Base-by-base conservation (phyloP, 2,888 invertebrate genomes). In the Pristionchus exspectatus region DNA sequence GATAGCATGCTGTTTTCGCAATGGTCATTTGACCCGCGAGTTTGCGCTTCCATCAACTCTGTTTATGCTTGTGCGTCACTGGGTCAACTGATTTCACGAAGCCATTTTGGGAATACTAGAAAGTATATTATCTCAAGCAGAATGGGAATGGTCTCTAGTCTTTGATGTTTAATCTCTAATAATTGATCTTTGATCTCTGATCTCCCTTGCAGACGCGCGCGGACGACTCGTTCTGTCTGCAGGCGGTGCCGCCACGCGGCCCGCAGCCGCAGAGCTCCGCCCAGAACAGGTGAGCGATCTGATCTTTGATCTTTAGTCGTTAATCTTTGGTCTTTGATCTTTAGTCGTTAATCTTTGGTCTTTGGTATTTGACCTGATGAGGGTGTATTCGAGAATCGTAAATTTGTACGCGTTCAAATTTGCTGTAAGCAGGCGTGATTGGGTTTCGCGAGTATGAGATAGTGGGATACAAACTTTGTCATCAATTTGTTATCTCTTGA, bases 221-320 rank as follows among this genome's bases (percentile, higher is more conserved):
- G 21, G 90, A 90, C 7, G 90, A 92, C 63, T 91, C 91, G 18
- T 91, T 90, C 83, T 90, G 59, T 24, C 84, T 91, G 24, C 86
- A 87, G 72, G 88, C 66, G 2, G 38, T 44, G 27, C 81, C 63
- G 16, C 18, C 10, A 27, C 44, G 59, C 16, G 30, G 66, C 24
- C 14, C 33, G n/a, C 54, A 72, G 44, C 44, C 9, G 30, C 27
- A 72, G 27, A 33, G 89, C 44, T 24, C 24, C 16, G 30, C 27
- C 38, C 30, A 44, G 72, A 89, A 83, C 27, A 72, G 66, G 81
- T 81, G 50, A 54, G 21, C 16, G 77, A 87, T 44, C 44, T 44
- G n/a, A n/a, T n/a, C n/a, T n/a, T n/a, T n/a, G n/a, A n/a, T n/a
- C n/a, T n/a, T n/a, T n/a, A n/a, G n/a, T n/a, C 5, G 38, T 9